phyloP scores from a whole-genome alignment of 2,797 vertebrate genomes.

The Phylloscopus collybita region DNA sequence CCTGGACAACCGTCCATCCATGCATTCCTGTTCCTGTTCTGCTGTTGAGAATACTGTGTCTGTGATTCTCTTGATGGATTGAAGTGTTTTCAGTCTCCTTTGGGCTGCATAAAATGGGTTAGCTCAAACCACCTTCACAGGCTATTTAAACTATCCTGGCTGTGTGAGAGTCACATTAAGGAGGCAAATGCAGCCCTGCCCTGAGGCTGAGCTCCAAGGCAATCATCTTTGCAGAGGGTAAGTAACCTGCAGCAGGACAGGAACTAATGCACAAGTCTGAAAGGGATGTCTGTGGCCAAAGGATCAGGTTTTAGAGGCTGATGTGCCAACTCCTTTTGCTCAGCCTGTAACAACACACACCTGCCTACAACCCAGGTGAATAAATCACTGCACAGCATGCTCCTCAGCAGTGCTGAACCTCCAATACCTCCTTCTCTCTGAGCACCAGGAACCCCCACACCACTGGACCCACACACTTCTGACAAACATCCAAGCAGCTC shows the following conservation, averaged over 20 bases:
- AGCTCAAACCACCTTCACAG: background rate
- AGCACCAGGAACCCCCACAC: background rate
- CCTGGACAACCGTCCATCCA: background rate
- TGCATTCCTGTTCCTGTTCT: background rate
- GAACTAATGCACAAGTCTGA: background rate
- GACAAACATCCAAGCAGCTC: background rate
- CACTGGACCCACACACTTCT: background rate
- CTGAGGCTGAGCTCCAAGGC: background rate
- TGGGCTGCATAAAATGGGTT: background rate
- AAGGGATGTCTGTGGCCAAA: background rate
- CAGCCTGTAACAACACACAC: background rate
- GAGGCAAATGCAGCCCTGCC: background rate
- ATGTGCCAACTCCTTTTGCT: background rate
- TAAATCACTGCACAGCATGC: background rate
- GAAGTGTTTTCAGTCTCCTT: background rate
- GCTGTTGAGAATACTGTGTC: background rate
- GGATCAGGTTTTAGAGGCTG: background rate
- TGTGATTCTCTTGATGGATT: background rate
- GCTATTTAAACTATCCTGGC: background rate
- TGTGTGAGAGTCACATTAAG: background rate
- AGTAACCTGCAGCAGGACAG: background rate
- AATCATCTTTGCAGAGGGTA: background rate
- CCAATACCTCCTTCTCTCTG: background rate
- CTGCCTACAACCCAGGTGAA: background rate
- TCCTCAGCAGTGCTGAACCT: accelerated